Conservation (phyloP, 1,140 invertebrate genomes). For the Aphelenchoides besseyi region DNA sequence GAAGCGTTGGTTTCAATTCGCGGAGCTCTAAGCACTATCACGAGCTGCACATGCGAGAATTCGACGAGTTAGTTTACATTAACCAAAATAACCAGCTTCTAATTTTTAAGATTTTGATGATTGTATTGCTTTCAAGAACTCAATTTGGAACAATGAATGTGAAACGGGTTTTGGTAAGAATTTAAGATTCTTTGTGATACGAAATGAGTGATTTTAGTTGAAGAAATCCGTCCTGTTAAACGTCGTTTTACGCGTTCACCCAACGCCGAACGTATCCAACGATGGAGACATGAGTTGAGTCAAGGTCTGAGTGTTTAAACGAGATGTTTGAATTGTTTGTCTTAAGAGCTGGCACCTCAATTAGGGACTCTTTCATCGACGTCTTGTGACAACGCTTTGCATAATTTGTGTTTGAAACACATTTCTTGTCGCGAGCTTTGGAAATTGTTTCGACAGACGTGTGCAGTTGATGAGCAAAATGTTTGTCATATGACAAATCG, state of each 20-base stretch:
- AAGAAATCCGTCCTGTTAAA: too few relatives aligned
- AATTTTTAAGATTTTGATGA: not conserved
- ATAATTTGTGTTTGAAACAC: constrained; percentile 55
- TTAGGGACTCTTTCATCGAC: constrained; percentile 1
- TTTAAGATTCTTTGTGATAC: too few relatives aligned
- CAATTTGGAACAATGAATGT: not conserved
- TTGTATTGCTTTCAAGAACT: not conserved
- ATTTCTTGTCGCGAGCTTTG: constrained; percentile 58
- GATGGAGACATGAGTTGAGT: constrained; percentile 34
- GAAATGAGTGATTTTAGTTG: too few relatives aligned
- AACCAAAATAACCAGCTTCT: not conserved
- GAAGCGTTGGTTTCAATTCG: not conserved
- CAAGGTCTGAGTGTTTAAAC: too few relatives aligned
- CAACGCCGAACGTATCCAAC: constrained; percentile 24
- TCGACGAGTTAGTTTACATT: not conserved
- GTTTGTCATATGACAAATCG: constrained; percentile 57
- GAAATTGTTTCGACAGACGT: constrained; percentile 52
- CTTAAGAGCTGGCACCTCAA: not conserved
- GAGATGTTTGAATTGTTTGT: too few relatives aligned
- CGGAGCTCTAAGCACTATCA: not conserved
- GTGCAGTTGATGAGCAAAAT: constrained; percentile 58
- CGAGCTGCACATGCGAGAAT: not conserved
- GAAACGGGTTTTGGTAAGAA: not conserved
- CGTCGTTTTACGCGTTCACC: constrained; percentile 27
- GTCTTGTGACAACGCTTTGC: constrained; percentile 47